Percentiles rank a stretch among this genome's conserved stretches.
phyloP scores from a whole-genome alignment of 2,888 invertebrate genomes.

The Aphidius colemani region DNA sequence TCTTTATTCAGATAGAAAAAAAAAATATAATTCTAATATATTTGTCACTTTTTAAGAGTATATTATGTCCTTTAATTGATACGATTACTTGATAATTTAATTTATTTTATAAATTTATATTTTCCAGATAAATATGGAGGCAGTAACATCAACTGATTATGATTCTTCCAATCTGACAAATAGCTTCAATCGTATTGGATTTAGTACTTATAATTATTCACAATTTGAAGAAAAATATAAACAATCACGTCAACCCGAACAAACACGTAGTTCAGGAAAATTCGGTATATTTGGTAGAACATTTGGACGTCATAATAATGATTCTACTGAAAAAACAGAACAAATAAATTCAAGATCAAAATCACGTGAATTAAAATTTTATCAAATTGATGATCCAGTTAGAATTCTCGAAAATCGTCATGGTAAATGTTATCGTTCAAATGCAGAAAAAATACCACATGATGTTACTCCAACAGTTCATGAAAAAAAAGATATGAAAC shows the following conservation, averaged over 20 bases:
- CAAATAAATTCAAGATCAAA: slow-evolving; percentile 49
- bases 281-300: slow-evolving; percentile 37
- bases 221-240: slow-evolving; percentile 54
- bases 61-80: too few relatives aligned
- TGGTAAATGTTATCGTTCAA: slow-evolving; percentile 43
- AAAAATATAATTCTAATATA: too few relatives aligned
- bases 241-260: slow-evolving; percentile 47
- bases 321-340: slow-evolving; percentile 40
- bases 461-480: slow-evolving; percentile 43
- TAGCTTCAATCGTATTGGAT: slow-evolving; percentile 51
- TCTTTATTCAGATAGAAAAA: background rate
- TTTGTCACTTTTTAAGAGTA: too few relatives aligned
- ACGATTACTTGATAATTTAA: background rate
- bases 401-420: slow-evolving; percentile 43
- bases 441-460: slow-evolving; percentile 38
- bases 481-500: slow-evolving; percentile 35
- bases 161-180: slow-evolving; percentile 53
- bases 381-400: slow-evolving; percentile 51
- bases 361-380: slow-evolving; percentile 49
- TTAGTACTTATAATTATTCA: slow-evolving; percentile 53
- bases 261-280: slow-evolving; percentile 43
- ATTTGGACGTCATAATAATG: slow-evolving; percentile 37
- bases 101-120: slow-evolving; percentile 26
- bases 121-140: slow-evolving; percentile 64
- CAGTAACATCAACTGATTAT: slow-evolving; percentile 62